Conservation (phyloP, 2,113 vertebrate genomes). For the Strigops habroptila region DNA sequence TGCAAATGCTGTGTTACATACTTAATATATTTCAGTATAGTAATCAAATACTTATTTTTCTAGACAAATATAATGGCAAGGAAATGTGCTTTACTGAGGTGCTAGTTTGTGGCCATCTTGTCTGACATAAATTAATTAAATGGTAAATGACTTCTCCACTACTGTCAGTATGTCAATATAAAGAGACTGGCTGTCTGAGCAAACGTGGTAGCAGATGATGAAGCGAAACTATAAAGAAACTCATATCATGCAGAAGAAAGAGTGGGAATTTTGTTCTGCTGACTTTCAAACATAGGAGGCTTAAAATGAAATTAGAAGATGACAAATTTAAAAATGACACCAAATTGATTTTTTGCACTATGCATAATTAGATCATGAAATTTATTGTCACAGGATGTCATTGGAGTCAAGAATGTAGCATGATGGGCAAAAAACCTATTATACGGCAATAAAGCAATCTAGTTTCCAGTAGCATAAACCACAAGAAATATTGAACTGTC, state of each 20-base stretch:
- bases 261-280: neutral
- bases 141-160: neutral
- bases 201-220: neutral
- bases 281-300: neutral
- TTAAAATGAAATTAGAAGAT: neutral
- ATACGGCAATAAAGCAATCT: neutral
- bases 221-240: neutral
- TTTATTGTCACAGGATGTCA: neutral
- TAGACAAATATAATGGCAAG: neutral
- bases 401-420: neutral
- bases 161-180: neutral
- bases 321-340: neutral
- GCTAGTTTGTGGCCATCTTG: neutral
- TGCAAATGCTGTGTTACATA: rapidly evolving
- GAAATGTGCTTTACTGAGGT: neutral
- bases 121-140: neutral
- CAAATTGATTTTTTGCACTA: neutral
- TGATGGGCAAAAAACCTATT: neutral
- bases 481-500: neutral
- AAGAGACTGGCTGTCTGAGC: neutral
- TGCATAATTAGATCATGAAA: neutral
- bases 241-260: neutral
- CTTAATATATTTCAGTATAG: neutral
- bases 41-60: neutral
- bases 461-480: neutral